Evolutionary conservation across 2,797 vertebrate species (phyloP).

Genomic region (Sternotherus odoratus): DNA sequence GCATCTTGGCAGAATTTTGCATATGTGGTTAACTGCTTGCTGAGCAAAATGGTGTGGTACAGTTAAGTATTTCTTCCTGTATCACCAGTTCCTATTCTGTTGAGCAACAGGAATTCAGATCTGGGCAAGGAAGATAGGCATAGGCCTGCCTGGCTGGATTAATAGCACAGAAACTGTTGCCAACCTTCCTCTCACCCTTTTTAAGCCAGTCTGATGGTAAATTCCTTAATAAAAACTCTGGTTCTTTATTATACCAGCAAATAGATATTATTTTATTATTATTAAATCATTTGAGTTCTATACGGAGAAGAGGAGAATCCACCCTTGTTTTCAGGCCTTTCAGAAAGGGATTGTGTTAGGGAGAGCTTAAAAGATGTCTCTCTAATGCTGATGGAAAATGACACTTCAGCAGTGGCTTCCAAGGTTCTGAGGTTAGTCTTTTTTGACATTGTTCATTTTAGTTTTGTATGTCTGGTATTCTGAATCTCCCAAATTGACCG

Average conservation of each 20-base stretch:
- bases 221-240: slow-evolving; percentile 28
- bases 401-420: not conserved
- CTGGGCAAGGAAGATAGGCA: slow-evolving; percentile 52
- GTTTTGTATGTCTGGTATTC: slow-evolving; percentile 13
- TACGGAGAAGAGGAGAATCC: not conserved
- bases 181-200: slow-evolving; percentile 31
- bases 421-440: not conserved
- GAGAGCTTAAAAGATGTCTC: not conserved
- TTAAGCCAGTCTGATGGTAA: slow-evolving; percentile 35
- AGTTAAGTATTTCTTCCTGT: slow-evolving; percentile 70
- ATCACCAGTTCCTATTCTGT: slow-evolving; percentile 64
- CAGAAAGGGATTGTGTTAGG: not conserved
- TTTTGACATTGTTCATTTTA: not conserved
- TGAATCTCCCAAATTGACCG: not conserved
- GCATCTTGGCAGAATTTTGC: slow-evolving; percentile 51
- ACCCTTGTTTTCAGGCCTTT: not conserved
- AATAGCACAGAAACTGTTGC: slow-evolving; percentile 55
- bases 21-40: slow-evolving; percentile 65
- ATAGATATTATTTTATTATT: not conserved
- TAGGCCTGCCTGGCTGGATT: slow-evolving; percentile 51
- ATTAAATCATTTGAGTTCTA: slow-evolving; percentile 38
- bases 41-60: slow-evolving; percentile 62
- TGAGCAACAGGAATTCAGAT: slow-evolving; percentile 65
- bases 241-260: slow-evolving; percentile 24
- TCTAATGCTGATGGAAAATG: not conserved